These are phyloP conservation scores for Brenthis daphne DNA, from an alignment of 2,888 invertebrate genomes.

Conservation along the genomic window DNA sequence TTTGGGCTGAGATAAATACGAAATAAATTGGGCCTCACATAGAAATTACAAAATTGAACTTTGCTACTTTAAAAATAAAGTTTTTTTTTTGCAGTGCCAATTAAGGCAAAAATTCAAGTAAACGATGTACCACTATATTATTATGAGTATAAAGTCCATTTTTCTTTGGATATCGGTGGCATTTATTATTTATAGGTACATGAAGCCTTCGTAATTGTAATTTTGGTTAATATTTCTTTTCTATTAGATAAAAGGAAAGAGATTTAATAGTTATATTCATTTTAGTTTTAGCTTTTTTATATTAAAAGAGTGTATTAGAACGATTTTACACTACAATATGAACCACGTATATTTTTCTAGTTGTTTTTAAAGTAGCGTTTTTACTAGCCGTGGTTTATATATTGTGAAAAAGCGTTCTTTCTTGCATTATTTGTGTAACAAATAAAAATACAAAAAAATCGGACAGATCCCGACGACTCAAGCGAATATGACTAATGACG, in stretches of 20 bases:
- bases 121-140: not conserved
- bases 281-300: constrained; percentile 22
- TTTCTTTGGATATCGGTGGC: constrained; percentile 10
- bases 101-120: not conserved
- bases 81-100: not conserved
- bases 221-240: constrained; percentile 8
- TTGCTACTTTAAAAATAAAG: constrained; percentile 2
- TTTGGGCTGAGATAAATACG: not conserved
- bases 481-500: constrained; percentile 50
- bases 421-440: constrained; percentile 34
- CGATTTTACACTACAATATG: constrained; percentile 32
- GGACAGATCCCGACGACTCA: constrained; percentile 64
- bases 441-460: constrained; percentile 51
- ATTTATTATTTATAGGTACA: constrained; percentile 12
- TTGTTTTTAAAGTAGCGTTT: constrained; percentile 26
- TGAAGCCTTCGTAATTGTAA: constrained; percentile 9
- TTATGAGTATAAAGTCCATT: not conserved
- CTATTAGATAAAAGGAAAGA: not conserved
- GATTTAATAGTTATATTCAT: constrained; percentile 5
- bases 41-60: not conserved
- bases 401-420: constrained; percentile 36
- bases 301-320: constrained; percentile 28
- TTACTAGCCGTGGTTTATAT: constrained; percentile 24
- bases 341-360: constrained; percentile 32
- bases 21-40: too few species aligned